Base-by-base conservation (phyloP, 2,113 vertebrate genomes). In the Orientallactaga bullata region DNA sequence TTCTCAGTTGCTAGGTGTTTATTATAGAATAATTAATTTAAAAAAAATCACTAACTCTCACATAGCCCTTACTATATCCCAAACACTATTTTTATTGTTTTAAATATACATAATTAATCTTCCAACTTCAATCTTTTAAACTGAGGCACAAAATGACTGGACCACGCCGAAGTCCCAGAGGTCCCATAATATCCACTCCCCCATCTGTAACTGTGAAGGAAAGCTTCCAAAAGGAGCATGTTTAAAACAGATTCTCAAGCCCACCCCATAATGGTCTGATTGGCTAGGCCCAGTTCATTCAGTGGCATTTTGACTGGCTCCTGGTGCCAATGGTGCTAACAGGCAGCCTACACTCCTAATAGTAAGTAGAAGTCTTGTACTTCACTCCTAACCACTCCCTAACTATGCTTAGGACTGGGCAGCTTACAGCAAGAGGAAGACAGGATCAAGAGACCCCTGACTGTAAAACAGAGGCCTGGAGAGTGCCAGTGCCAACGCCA, bases 321-420 rank as follows among this genome's bases (percentile, higher is more conserved):
- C 47, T 1, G 0, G 10, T 7, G 51, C 51, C 4, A 21, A 35
- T 5, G 69, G 47, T 39, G 4, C 8, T 5, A 47, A 42, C 18
- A 11, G 7, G 30, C 10, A 16, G 9, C 17, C 35, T 28, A 42
- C 0, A 32, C 11, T 32, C 83, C 7, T 4, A 71, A 18, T 9
- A 26, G 7, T 69, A 39, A 39, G 47, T 8, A 35, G 51, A 4
- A n/a, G 21, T 7, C 5, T 9, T 7, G 2, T 23, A 35, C 11
- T 5, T 21, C 3, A 55, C 5, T 55, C 20, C 18, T 10, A 30
- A 10, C 2, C 4, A 24, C 24, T 60, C 37, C 30, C 10, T 12
- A 18, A 32, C 42, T 8, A 30, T 18, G 35, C 26, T 32, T 11
- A 61, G 90, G n/a, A 5, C 63, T 32, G 32, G 24, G 60, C 26